Evolutionary conservation across 2,888 invertebrate species (phyloP).

Genomic region (Aethes cnicana): DNA sequence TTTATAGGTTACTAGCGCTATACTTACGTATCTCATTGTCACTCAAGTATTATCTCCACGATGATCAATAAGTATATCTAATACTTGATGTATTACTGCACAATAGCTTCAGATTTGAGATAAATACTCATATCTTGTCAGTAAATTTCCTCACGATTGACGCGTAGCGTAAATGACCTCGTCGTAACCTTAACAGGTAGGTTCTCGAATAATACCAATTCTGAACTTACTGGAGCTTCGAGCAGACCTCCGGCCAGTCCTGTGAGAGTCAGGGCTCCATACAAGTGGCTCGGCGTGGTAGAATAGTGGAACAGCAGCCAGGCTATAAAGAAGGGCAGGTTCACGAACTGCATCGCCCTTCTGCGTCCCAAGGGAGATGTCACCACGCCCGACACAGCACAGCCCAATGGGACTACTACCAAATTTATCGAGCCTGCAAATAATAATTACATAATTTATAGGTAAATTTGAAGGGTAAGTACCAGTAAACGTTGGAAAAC

Average conservation of each 20-base stretch:
- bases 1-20: no score
- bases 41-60: no score
- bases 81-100: no score
- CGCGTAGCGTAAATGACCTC: no score
- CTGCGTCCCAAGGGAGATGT: conserved; percentile 88
- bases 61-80: no score
- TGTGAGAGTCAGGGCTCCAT: conserved; percentile 86
- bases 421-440: conserved; percentile 88
- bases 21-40: no score
- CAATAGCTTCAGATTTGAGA: no score
- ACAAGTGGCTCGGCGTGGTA: conserved; percentile 83
- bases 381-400: conserved; percentile 87
- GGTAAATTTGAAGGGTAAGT: background rate
- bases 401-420: conserved; percentile 90
- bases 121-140: no score
- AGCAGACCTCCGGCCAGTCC: conserved; percentile 90
- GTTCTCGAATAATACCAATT: no score
- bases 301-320: conserved; percentile 89
- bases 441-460: background rate
- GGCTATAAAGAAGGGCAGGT: conserved; percentile 87
- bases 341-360: conserved; percentile 89
- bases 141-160: no score
- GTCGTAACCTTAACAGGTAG: no score
- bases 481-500: background rate
- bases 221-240: conserved; percentile 91